Evolutionary conservation across 2,888 invertebrate genomes (phyloP).

Genomic region (Drosophila pseudotakahashii): DNA sequence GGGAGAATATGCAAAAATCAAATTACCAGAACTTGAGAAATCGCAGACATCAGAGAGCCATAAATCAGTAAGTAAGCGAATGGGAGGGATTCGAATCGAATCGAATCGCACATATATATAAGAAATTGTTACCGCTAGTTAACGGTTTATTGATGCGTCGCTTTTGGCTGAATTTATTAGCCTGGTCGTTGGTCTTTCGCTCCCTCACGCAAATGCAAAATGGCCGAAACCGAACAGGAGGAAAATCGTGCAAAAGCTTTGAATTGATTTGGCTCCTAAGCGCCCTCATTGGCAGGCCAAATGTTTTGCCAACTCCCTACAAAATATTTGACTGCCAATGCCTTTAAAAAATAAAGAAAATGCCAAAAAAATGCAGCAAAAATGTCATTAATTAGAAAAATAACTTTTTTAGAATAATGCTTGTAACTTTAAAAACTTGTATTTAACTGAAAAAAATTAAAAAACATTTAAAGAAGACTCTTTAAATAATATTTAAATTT

Average conservation of each 20-base stretch:
- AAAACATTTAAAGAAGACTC: too few relatives aligned
- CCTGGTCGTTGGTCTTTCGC: slow-evolving; percentile 57
- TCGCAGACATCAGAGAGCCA: slow-evolving; percentile 78
- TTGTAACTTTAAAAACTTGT: too few relatives aligned
- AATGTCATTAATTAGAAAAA: too few relatives aligned
- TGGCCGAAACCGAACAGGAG: slow-evolving; percentile 10
- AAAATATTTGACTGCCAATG: not conserved
- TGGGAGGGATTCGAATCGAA: slow-evolving; percentile 16
- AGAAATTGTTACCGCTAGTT: slow-evolving; percentile 77
- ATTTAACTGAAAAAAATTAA: too few relatives aligned
- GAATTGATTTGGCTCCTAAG: slow-evolving; percentile 19
- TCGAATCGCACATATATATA: slow-evolving; percentile 61
- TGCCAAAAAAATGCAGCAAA: too few relatives aligned
- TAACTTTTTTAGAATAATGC: too few relatives aligned
- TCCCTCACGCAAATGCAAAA: slow-evolving; percentile 28
- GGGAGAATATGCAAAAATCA: slow-evolving; percentile 66
- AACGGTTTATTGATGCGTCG: slow-evolving; percentile 79
- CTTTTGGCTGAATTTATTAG: slow-evolving; percentile 74
- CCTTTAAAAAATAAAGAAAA: not conserved
- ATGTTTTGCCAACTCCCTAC: not conserved
- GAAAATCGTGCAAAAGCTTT: slow-evolving; percentile 14
- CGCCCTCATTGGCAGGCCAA: not conserved
- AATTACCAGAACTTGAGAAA: slow-evolving; percentile 73
- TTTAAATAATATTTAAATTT: too few relatives aligned
- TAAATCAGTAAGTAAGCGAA: slow-evolving; percentile 59